These are phyloP conservation scores for Turritopsis rubra DNA, from an alignment of 30 jellyfish, hydroid and myxozoan genomes.

Conservation along the genomic window DNA sequence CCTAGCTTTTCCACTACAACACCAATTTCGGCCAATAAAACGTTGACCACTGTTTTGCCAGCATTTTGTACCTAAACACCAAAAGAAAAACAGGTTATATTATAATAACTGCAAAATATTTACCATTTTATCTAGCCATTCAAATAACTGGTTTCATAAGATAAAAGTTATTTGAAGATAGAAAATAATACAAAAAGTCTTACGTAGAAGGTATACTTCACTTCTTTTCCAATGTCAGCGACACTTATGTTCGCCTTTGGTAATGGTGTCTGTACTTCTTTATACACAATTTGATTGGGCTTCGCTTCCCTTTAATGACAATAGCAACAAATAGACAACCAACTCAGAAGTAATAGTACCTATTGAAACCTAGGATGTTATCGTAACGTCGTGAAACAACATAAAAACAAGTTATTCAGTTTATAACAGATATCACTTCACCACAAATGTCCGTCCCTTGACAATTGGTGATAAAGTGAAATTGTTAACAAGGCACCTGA, in stretches of 20 bases:
- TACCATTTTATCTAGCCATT: too few relatives aligned
- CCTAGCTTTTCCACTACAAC: constrained; percentile 3
- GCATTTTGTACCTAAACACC: constrained; percentile 28
- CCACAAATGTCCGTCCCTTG: too few relatives aligned
- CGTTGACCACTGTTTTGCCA: constrained; percentile 17
- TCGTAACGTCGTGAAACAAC: too few relatives aligned
- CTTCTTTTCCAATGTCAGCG: constrained; percentile 28
- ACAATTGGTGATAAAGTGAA: too few relatives aligned
- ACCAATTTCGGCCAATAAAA: background rate
- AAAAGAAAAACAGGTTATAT: background rate
- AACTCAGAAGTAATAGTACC: background rate
- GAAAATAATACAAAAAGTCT: background rate
- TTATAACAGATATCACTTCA: too few relatives aligned
- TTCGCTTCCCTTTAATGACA: background rate
- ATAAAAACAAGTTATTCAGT: too few relatives aligned
- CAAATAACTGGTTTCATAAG: background rate
- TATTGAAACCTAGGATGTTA: background rate
- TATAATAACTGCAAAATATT: background rate
- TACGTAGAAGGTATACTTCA: constrained; percentile 17
- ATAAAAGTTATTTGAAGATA: background rate
- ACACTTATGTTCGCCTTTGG: constrained; percentile 3
- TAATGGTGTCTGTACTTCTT: background rate
- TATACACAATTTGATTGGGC: background rate
- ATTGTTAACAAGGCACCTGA: too few relatives aligned
- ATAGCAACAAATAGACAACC: background rate